These are phyloP conservation scores for Hydrolagus colliei DNA, from an alignment of 2,797 vertebrate species.

Conservation along the genomic window DNA sequence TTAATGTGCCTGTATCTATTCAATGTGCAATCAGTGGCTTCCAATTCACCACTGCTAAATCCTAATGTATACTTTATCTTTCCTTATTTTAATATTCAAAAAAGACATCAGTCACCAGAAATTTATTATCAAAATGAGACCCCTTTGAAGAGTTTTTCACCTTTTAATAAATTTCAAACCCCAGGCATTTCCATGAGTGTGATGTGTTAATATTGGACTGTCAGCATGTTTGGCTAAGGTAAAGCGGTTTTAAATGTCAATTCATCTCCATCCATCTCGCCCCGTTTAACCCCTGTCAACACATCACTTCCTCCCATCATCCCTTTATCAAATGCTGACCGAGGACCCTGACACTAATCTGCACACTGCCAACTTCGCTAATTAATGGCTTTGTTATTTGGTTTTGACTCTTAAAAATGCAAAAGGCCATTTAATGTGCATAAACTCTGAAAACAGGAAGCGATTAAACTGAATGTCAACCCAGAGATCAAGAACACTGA, in stretches of 20 bases:
- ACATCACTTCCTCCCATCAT: conserved; percentile 43
- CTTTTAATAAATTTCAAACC: conserved; percentile 31
- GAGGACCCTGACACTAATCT: conserved; percentile 49
- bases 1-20: conserved; percentile 8
- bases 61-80: conserved; percentile 36
- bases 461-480: conserved; percentile 44
- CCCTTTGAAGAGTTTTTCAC: conserved; percentile 30
- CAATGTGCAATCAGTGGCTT: conserved; percentile 37
- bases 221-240: conserved; percentile 42
- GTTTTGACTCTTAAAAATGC: conserved; percentile 46
- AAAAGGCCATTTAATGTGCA: conserved; percentile 46
- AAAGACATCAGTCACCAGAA: conserved; percentile 28
- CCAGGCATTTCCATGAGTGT: conserved; percentile 4
- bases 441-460: conserved; percentile 38
- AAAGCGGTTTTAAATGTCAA: conserved; percentile 51
- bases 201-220: conserved; percentile 37
- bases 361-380: conserved; percentile 46
- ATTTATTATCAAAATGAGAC: conserved; percentile 30
- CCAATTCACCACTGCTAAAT: conserved; percentile 33
- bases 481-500: conserved; percentile 14
- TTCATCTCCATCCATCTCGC: conserved; percentile 54
- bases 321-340: conserved; percentile 52
- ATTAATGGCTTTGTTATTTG: conserved; percentile 52
- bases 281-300: conserved; percentile 53
- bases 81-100: conserved; percentile 32